Percentiles rank a stretch among this genome's conserved stretches.
Evolutionary conservation across 2,888 invertebrate genomes (phyloP).

Genomic region (Candidula unifasciata): DNA sequence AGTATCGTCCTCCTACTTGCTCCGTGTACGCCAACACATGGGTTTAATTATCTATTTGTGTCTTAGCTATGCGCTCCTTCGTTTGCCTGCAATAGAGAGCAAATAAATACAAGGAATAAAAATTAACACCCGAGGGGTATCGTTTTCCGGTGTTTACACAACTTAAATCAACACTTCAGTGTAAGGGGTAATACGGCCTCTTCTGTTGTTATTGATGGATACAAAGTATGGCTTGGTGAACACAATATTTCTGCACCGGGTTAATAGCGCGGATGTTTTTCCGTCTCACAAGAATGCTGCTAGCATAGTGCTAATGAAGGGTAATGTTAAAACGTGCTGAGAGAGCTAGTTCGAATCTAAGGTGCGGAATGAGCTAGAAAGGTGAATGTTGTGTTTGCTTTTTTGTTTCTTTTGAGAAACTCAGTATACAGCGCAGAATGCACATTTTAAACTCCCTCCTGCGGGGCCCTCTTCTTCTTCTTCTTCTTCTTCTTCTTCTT

Average conservation of each 20-base stretch:
- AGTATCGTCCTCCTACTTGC: not conserved
- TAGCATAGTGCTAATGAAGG: not conserved
- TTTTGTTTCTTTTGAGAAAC: no score
- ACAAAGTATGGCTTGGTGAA: constrained; percentile 21
- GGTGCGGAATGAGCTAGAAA: not conserved
- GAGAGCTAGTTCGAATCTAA: no score
- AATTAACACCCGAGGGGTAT: not conserved
- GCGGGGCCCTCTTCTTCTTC: no score
- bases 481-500: no score
- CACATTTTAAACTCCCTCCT: no score
- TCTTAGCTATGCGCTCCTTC: not conserved
- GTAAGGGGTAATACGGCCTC: not conserved
- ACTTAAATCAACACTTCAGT: constrained; percentile 1
- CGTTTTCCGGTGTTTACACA: not conserved
- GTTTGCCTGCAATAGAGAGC: not conserved
- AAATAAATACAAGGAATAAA: constrained; percentile 4
- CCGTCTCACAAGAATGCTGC: not conserved
- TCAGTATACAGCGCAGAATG: no score
- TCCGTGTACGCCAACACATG: not conserved
- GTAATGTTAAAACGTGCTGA: not conserved
- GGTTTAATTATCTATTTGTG: constrained; percentile 10
- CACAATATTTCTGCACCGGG: not conserved
- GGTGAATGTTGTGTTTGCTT: no score
- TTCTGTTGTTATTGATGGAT: not conserved
- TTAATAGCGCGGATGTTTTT: not conserved